Percentiles rank a stretch among this genome's conserved stretches.
These are phyloP conservation scores for Antheraea assamensis DNA, from an alignment of 2,888 invertebrate genomes.

Conservation along the genomic window DNA sequence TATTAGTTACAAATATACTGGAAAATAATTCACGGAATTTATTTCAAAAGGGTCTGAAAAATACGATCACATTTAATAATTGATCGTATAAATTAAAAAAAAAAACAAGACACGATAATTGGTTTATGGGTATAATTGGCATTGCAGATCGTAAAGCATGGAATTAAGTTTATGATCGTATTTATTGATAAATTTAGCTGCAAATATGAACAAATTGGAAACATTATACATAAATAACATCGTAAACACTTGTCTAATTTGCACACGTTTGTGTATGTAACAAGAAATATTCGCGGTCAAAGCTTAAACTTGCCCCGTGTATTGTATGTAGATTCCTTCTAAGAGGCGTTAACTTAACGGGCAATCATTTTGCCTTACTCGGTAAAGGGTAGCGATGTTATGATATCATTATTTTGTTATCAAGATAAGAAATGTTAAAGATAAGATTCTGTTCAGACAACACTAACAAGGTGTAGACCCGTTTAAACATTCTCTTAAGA, in stretches of 20 bases:
- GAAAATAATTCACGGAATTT: no score
- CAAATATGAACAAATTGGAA: no score
- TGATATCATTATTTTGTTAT: constrained; percentile 58
- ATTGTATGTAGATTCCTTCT: constrained; percentile 74
- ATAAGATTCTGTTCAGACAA: constrained; percentile 30
- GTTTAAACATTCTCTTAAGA: background rate
- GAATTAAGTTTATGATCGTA: no score
- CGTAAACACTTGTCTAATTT: background rate
- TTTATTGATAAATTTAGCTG: no score
- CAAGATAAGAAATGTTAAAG: constrained; percentile 43
- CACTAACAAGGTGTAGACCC: constrained; percentile 20
- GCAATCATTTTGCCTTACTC: constrained; percentile 52
- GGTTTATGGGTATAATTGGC: no score
- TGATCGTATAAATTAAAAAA: no score
- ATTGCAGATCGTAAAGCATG: no score
- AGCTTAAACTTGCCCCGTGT: constrained; percentile 30
- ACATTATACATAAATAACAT: background rate
- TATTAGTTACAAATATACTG: no score
- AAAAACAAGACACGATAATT: no score
- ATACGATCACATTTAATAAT: no score
- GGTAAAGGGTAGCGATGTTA: constrained; percentile 53
- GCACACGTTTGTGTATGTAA: constrained; percentile 14
- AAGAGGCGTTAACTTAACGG: constrained; percentile 61
- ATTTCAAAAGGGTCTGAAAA: no score
- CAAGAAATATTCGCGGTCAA: constrained; percentile 18